A percentile compares a stretch with the other conserved stretches of the same genome.
These are phyloP conservation scores for Chelonus formosanus DNA, from an alignment of 2,888 invertebrate genomes.

Conservation along the genomic window DNA sequence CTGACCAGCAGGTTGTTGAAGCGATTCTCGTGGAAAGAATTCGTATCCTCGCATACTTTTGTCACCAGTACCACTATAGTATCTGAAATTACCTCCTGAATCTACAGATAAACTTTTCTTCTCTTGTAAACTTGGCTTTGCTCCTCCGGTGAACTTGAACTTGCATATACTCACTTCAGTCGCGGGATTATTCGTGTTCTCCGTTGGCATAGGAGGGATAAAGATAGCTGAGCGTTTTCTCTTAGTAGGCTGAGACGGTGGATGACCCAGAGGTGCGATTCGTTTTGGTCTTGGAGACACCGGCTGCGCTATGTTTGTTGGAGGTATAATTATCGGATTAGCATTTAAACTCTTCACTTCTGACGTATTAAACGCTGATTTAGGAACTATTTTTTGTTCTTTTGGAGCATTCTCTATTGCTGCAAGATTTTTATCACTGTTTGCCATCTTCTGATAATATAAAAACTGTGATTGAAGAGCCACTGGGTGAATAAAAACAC, in stretches of 20 bases:
- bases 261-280: conserved; percentile 60
- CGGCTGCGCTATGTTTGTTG: conserved; percentile 48
- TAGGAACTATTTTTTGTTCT: conserved; percentile 62
- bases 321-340: conserved; percentile 46
- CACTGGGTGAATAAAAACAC: conserved; percentile 78
- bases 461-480: conserved; percentile 76
- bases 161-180: conserved; percentile 91
- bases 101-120: conserved; percentile 93
- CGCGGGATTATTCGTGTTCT: conserved; percentile 78
- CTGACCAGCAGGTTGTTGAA: conserved; percentile 69
- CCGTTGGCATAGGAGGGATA: conserved; percentile 82
- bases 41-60: conserved; percentile 81
- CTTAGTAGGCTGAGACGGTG: conserved; percentile 68
- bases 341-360: conserved; percentile 49
- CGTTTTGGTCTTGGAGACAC: conserved; percentile 66
- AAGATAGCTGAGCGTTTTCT: conserved; percentile 84
- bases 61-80: conserved; percentile 86
- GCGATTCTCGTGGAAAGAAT: conserved; percentile 77
- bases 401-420: conserved; percentile 46
- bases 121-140: conserved; percentile 87
- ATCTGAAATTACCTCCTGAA: conserved; percentile 86
- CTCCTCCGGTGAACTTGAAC: conserved; percentile 92
- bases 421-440: conserved; percentile 61
- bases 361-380: conserved; percentile 45
- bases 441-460: conserved; percentile 79